Percentiles rank a stretch among this genome's conserved stretches.
Evolutionary conservation across 2,113 vertebrate species (phyloP).

Genomic region (Bolborhynchus lineola): DNA sequence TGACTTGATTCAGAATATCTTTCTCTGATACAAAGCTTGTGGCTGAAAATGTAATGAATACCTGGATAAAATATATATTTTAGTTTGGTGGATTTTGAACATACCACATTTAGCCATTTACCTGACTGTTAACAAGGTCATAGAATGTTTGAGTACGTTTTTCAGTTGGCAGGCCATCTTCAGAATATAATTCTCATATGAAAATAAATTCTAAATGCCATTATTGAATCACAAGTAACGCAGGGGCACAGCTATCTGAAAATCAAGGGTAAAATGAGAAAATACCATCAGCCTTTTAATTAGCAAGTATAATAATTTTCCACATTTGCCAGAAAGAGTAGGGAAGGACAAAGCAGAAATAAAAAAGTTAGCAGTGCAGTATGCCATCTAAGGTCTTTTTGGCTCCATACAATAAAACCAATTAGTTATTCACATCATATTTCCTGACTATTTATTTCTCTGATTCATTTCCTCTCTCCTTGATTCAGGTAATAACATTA

Average conservation of each 20-base stretch:
- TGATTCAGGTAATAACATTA: neutral
- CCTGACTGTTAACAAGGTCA: neutral
- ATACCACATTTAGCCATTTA: neutral
- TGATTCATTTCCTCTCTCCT: neutral
- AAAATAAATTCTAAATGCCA: neutral
- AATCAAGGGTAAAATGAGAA: neutral
- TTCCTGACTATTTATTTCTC: neutral
- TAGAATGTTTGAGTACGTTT: neutral
- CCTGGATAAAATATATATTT: neutral
- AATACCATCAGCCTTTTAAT: neutral
- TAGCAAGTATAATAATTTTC: neutral
- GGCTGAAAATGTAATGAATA: neutral
- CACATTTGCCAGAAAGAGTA: neutral
- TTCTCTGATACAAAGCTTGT: neutral
- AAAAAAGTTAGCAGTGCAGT: neutral
- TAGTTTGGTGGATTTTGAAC: neutral
- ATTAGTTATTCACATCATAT: neutral
- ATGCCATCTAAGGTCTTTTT: neutral
- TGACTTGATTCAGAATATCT: neutral
- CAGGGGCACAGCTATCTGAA: neutral
- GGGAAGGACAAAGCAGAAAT: neutral
- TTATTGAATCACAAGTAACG: neutral
- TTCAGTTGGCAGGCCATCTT: neutral
- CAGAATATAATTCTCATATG: neutral
- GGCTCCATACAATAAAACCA: neutral